Base-by-base conservation (phyloP, 2,888 invertebrate species). In the Epiblema foenella region DNA sequence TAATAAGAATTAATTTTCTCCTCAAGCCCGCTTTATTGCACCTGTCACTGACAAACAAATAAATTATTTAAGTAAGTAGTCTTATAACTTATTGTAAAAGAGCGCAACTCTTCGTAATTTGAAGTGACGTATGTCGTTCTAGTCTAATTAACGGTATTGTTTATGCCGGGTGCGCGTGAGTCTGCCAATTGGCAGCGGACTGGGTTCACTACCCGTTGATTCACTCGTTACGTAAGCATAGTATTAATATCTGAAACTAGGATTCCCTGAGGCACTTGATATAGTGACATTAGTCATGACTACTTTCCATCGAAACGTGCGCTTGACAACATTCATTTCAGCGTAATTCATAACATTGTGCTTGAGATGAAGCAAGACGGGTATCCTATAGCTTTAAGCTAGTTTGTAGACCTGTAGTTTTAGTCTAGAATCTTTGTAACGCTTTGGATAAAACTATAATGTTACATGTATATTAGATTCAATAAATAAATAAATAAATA, bases 141-240 rank as follows among this genome's bases (percentile, higher is more conserved):
- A 37, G 42, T 33, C 10, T 46, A 60, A 54, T 18, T 10, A 0
- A 3, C 7, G 46, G 65, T 60, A 54, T 62, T 77, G 80, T 79
- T 81, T 80, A 80, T 80, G 77, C 42, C 20, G 64, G 72, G 58
- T 73, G 75, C 79, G 83, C 77, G 73, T 66, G 65, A 73, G 68
- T 51, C 15, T 83, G 84, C 85, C 84, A 85, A 79, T 78, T 85
- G 85, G 85, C 85, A 85, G 65, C 9, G 49, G n/a, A 2, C n/a
- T 64, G 78, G 77, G 83, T 83, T 81, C 83, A 79, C 72, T 78
- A 77, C 78, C 76, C 80, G 71, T 77, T 69, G 68, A 63, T 46
- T 73, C 66, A 73, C 12, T 59, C 69, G 76, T 81, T 80, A 78
- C 73, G 77, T 78, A 78, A 79, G 77, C 75, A 57, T 67, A 63